phyloP scores from a whole-genome alignment of 2,113 vertebrate species.

The Amphiprion percula region DNA sequence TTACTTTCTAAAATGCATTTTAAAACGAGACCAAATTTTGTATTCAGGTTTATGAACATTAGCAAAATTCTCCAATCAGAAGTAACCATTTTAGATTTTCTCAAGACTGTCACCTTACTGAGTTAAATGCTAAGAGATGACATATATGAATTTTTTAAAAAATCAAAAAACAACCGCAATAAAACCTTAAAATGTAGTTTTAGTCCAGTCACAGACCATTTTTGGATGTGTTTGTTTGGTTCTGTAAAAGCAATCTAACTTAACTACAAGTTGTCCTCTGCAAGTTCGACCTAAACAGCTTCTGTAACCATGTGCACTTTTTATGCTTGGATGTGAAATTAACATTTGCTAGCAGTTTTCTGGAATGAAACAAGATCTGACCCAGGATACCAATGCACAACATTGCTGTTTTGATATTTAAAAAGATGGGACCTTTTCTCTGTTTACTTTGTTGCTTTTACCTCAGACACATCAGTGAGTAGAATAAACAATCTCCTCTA shows the following conservation, averaged over 20 bases:
- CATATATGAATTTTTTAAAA: not conserved
- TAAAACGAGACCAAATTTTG: not conserved
- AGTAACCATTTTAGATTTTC: too few species aligned
- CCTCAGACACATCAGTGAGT: not conserved
- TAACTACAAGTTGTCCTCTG: not conserved
- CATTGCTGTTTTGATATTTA: not conserved
- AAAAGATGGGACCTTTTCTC: not conserved
- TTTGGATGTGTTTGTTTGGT: not conserved
- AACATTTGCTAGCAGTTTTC: constrained; percentile 1
- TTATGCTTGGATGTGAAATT: not conserved
- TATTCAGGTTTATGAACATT: not conserved
- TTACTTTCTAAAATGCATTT: too few species aligned
- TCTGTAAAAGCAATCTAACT: not conserved
- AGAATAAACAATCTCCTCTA: not conserved
- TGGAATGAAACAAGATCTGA: not conserved
- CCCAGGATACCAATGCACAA: too few species aligned
- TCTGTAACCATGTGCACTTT: not conserved
- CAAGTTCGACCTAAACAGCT: constrained; percentile 3
- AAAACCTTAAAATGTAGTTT: not conserved
- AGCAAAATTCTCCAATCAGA: too few species aligned
- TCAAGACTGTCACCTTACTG: too few species aligned
- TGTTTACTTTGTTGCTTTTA: not conserved
- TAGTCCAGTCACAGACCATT: not conserved
- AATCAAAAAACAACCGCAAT: not conserved
- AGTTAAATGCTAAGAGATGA: too few species aligned